Evolutionary conservation across 1,140 invertebrate genomes (phyloP).

Genomic region (Drosophila saltans): DNA sequence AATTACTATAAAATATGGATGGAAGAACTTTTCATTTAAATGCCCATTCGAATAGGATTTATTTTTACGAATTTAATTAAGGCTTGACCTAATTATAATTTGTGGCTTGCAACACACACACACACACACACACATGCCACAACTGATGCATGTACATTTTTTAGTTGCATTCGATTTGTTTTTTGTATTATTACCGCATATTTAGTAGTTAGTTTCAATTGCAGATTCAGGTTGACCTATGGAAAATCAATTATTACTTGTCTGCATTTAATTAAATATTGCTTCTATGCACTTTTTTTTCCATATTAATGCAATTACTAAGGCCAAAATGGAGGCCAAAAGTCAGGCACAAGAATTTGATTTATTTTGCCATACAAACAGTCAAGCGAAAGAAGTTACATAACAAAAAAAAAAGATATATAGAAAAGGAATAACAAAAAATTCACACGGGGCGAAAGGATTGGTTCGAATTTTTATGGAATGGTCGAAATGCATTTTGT

Average conservation of each 20-base stretch:
- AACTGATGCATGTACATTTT: constrained; percentile 42
- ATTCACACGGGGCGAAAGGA: background rate
- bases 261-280: constrained; percentile 56
- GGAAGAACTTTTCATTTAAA: too few species aligned
- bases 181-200: constrained; percentile 21
- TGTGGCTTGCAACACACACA: constrained; percentile 7
- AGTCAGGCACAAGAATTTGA: constrained; percentile 34
- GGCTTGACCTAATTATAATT: constrained; percentile 50
- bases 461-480: background rate
- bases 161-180: constrained; percentile 20
- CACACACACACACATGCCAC: constrained; percentile 44
- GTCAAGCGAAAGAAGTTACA: background rate
- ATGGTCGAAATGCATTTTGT: constrained; percentile 56
- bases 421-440: background rate
- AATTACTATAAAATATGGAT: too few species aligned
- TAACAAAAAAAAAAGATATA: background rate
- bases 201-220: constrained; percentile 59
- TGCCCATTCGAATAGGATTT: too few species aligned
- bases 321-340: background rate
- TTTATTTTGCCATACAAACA: constrained; percentile 41
- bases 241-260: constrained; percentile 53
- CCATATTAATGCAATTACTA: constrained; percentile 56
- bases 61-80: constrained; percentile 41
- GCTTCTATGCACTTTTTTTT: constrained; percentile 24
- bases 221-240: constrained; percentile 35